Evolutionary conservation across 2,797 vertebrate species (phyloP), one percentile per base, ranked within the genome.

Genomic region (Catostomus latipinnis): DNA sequence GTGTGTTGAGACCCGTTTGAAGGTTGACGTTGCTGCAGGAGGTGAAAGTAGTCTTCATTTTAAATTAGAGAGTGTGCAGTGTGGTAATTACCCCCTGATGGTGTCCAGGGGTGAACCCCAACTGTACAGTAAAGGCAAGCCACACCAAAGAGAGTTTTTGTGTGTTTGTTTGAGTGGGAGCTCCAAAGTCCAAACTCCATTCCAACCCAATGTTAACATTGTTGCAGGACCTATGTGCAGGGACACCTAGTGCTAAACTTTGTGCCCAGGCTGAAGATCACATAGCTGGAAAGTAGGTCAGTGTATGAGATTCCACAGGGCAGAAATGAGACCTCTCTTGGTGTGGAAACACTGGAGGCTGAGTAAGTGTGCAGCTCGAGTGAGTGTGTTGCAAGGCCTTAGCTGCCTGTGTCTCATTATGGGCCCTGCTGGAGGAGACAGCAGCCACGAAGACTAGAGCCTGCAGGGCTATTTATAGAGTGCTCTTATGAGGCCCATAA

Each of bases 381-480:
- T 73, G 74, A 46, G 76, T 72, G 80, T 76, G 53, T 83, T 80
- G 73, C 67, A 74, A 52, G 70, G 88, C 87, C 91, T 89, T 91
- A 90, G 89, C 86, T 88, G 91, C 89, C 89, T 90, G 87, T 71
- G 86, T 86, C 90, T 94, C 91, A 91, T 93, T 93, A 92, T 86
- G 74, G 65, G 80, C 79, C 88, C 88, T 90, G 86, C 90, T 86
- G 89, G 90, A 87, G 86, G 88, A 91, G 86, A 90, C 87, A 86
- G 89, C 90, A 90, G 89, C 89, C 89, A 91, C 87, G 89, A 81
- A 90, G 88, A 88, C 87, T 93, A 89, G 88, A 88, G 89, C 88
- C 83, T 87, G 52, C 50, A 84, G 83, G 88, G 86, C 92, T 94
- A 93, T 94, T 93, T 93, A 92, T 94, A 93, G 91, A 92, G 87